A percentile compares a stretch with the other conserved stretches of the same genome.
phyloP scores from a whole-genome alignment of 2,113 vertebrate species.

The Perognathus longimembris region DNA sequence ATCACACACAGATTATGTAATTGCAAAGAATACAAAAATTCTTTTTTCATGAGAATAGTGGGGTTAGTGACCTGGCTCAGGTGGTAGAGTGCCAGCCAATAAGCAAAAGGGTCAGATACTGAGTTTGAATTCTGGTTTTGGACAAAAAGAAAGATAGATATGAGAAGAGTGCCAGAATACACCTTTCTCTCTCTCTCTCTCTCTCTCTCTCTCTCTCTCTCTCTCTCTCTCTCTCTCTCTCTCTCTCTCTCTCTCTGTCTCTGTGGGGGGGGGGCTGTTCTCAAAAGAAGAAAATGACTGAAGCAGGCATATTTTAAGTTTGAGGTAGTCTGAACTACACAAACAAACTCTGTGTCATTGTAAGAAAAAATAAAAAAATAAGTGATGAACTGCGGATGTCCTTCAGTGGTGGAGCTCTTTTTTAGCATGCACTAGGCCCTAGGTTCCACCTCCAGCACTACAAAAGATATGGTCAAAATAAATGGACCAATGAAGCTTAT shows the following conservation, averaged over 20 bases:
- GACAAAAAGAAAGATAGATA: too few relatives aligned
- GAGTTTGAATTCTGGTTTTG: too few relatives aligned
- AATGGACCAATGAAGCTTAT: too few relatives aligned
- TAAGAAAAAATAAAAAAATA: neutral
- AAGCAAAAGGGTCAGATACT: too few relatives aligned
- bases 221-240: too few relatives aligned
- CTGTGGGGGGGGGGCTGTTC: constrained; percentile 4
- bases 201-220: too few relatives aligned
- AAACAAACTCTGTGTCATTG: too few relatives aligned
- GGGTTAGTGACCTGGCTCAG: too few relatives aligned
- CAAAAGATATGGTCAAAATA: neutral
- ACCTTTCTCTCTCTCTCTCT: neutral
- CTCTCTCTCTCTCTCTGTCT: too few relatives aligned
- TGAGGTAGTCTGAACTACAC: too few relatives aligned
- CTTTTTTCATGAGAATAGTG: neutral
- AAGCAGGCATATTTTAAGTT: too few relatives aligned
- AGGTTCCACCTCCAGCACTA: neutral
- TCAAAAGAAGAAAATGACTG: constrained; percentile 50
- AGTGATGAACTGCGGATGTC: neutral
- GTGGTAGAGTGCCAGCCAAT: too few relatives aligned
- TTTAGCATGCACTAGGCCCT: neutral
- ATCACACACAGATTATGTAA: neutral
- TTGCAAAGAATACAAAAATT: constrained; percentile 37
- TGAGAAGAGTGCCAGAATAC: neutral
- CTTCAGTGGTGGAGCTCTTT: neutral